Conservation (phyloP, 1,140 invertebrate species). For the Drosophila arawakana region DNA sequence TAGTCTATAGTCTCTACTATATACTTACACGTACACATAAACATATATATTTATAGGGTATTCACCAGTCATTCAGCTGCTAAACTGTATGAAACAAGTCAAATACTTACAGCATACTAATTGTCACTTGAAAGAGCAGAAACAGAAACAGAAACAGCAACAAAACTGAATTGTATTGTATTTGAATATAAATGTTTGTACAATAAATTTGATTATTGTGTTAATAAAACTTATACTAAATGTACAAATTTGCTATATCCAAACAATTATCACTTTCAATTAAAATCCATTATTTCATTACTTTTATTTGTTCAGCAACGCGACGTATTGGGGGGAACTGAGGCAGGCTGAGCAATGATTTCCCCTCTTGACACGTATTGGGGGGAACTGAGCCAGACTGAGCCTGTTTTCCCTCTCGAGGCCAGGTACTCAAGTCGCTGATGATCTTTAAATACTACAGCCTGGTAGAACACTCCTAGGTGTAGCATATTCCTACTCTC, state of each 20-base stretch:
- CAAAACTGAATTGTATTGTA: slow-evolving; percentile 51
- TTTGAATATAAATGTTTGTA: slow-evolving; percentile 69
- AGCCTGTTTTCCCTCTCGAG: too few relatives aligned
- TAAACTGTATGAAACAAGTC: background rate
- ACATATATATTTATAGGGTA: slow-evolving; percentile 39
- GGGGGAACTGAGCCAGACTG: too few relatives aligned
- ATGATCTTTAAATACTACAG: too few relatives aligned
- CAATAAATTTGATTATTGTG: slow-evolving; percentile 69
- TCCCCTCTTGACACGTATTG: too few relatives aligned
- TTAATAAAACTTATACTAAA: slow-evolving; percentile 68
- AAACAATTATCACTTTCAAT: background rate
- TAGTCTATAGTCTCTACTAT: background rate
- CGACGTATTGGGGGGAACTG: too few relatives aligned
- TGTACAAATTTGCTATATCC: slow-evolving; percentile 7
- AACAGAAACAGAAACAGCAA: background rate
- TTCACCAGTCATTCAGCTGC: slow-evolving; percentile 33
- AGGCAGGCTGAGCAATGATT: too few relatives aligned
- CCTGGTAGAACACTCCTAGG: too few relatives aligned
- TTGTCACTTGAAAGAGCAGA: slow-evolving; percentile 1
- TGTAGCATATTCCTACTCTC: too few relatives aligned
- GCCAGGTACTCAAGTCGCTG: too few relatives aligned
- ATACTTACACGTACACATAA: slow-evolving; percentile 1
- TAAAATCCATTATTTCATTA: too few relatives aligned
- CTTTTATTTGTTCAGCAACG: too few relatives aligned
- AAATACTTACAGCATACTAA: slow-evolving; percentile 8